These are phyloP conservation scores for Stegastes partitus DNA, from an alignment of 2,113 vertebrate genomes.

Conservation along the genomic window DNA sequence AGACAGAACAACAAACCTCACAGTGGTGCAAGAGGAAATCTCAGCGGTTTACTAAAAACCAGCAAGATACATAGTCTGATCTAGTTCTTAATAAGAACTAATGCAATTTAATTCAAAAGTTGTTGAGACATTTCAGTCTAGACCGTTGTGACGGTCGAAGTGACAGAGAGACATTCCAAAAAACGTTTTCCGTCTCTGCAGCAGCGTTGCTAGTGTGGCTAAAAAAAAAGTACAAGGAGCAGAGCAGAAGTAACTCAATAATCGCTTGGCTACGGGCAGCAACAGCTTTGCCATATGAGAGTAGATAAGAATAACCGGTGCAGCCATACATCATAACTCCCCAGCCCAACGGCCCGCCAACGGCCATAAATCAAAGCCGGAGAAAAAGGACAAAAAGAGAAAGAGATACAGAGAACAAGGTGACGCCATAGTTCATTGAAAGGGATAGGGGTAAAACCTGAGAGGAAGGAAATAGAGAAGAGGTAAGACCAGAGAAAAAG, in stretches of 20 bases:
- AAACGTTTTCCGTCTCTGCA: background rate
- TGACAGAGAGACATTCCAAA: background rate
- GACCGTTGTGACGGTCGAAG: background rate
- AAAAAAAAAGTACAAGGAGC: slow-evolving; percentile 40
- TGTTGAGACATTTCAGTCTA: background rate
- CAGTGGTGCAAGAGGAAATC: too few relatives aligned
- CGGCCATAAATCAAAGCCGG: slow-evolving; percentile 75
- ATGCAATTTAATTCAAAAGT: background rate
- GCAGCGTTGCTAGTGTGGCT: background rate
- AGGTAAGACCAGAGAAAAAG: slow-evolving; percentile 25
- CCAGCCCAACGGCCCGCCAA: slow-evolving; percentile 41
- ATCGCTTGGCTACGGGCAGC: slow-evolving; percentile 50
- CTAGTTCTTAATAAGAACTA: background rate
- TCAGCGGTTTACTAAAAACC: too few relatives aligned
- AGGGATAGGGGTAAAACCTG: background rate
- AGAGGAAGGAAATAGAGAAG: slow-evolving; percentile 21
- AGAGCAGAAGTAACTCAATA: slow-evolving; percentile 51
- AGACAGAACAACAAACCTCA: too few relatives aligned
- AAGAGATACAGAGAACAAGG: slow-evolving; percentile 8
- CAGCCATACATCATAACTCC: slow-evolving; percentile 73
- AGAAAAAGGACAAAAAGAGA: slow-evolving; percentile 50
- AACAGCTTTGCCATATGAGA: slow-evolving; percentile 77
- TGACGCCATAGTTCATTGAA: slow-evolving; percentile 6
- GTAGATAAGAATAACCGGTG: slow-evolving; percentile 82
- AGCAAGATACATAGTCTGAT: too few relatives aligned